Percentiles rank a stretch among this genome's conserved stretches.
phyloP scores from a whole-genome alignment of 2,888 invertebrate species.

The Herminia tarsipennalis region DNA sequence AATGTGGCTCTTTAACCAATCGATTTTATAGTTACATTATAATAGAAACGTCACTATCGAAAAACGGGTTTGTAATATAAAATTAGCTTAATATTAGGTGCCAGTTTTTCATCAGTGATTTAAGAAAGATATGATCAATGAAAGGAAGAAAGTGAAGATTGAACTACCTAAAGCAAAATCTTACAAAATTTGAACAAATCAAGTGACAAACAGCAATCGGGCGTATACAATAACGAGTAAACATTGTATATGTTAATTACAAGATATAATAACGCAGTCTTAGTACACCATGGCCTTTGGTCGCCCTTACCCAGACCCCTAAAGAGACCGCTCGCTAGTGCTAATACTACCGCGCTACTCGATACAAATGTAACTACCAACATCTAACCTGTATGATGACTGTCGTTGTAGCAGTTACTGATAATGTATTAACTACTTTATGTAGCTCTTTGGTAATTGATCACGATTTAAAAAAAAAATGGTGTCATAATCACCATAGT shows the following conservation, averaged over 20 bases:
- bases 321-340: conserved; percentile 65
- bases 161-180: not conserved
- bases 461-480: no score
- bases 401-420: conserved; percentile 39
- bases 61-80: not conserved
- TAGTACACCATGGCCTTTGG: conserved; percentile 68
- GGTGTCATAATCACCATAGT: no score
- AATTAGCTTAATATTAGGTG: not conserved
- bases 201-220: conserved; percentile 37
- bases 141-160: conserved; percentile 1
- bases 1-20: no score
- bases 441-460: not conserved
- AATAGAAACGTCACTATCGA: no score
- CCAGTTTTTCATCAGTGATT: conserved; percentile 6
- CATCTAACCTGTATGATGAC: conserved; percentile 62
- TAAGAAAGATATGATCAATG: not conserved
- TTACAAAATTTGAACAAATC: conserved; percentile 15
- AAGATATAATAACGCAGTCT: conserved; percentile 75
- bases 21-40: no score
- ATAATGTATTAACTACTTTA: conserved; percentile 1
- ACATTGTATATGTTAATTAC: conserved; percentile 61
- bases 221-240: conserved; percentile 63
- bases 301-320: conserved; percentile 63
- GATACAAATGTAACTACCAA: conserved; percentile 61
- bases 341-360: conserved; percentile 63